Evolutionary conservation across 2,797 vertebrate species (phyloP).

Genomic region (Periophthalmus magnuspinnatus): DNA sequence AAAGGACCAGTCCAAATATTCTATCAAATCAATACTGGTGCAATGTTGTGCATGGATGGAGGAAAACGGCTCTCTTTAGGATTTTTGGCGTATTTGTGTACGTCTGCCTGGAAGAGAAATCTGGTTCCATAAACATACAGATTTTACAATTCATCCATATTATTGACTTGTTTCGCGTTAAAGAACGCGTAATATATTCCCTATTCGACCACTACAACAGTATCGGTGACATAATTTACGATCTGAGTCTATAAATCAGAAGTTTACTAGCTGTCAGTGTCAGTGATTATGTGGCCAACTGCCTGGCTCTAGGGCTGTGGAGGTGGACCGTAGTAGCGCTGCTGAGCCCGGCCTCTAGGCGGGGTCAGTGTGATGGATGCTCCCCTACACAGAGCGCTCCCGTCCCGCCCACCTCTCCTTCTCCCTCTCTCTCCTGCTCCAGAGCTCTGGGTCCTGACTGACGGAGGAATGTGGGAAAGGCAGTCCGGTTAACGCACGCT

Average conservation of each 20-base stretch:
- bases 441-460: conserved; percentile 15
- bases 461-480: conserved; percentile 61
- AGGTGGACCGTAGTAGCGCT: neutral
- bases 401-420: conserved; percentile 17
- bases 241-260: fast-evolving
- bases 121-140: too few species aligned
- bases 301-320: neutral
- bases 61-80: too few species aligned
- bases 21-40: too few species aligned
- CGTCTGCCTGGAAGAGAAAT: too few species aligned
- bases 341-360: conserved; percentile 52
- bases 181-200: neutral
- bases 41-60: too few species aligned
- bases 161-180: neutral
- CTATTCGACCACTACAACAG: neutral
- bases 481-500: conserved; percentile 41
- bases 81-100: too few species aligned
- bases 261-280: conserved; percentile 15
- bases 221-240: neutral
- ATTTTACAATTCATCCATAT: neutral
- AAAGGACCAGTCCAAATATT: too few species aligned
- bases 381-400: conserved; percentile 52
- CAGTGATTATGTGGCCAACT: conserved; percentile 33
- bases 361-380: conserved; percentile 63
- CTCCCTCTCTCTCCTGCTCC: conserved; percentile 3